phyloP scores from a whole-genome alignment of 1,140 invertebrate species.

The Chlorops oryzae region DNA sequence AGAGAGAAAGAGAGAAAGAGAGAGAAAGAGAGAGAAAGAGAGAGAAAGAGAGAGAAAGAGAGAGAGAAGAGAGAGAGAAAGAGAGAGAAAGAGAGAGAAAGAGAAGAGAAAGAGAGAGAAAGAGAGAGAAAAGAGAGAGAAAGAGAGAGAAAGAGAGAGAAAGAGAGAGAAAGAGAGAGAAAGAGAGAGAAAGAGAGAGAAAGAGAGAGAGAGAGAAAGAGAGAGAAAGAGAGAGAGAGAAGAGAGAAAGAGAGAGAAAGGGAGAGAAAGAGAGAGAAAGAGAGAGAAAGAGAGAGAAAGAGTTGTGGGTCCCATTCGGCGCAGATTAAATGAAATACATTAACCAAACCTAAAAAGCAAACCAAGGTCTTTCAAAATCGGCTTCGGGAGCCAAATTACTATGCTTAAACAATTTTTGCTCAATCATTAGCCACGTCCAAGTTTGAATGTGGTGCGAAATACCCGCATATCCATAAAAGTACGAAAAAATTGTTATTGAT shows the following conservation, averaged over 20 bases:
- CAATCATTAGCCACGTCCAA: no score
- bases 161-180: background rate
- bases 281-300: background rate
- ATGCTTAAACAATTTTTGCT: no score
- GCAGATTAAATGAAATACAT: no score
- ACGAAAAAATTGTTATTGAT: no score
- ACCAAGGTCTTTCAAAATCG: no score
- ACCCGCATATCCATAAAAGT: no score
- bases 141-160: constrained; percentile 10
- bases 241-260: background rate
- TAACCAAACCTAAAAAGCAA: no score
- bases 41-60: background rate
- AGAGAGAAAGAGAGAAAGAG: no score
- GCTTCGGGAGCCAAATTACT: no score
- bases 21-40: no score
- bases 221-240: background rate
- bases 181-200: background rate
- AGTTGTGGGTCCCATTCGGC: no score
- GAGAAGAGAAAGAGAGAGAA: background rate
- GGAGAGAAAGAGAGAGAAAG: background rate
- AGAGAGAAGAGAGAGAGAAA: background rate
- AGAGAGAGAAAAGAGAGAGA: constrained; percentile 28
- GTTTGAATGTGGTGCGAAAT: no score
- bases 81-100: background rate
- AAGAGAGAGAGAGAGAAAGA: background rate